Evolutionary conservation across 1,140 invertebrate species (phyloP).

Genomic region (Zeugodacus cucurbitae): DNA sequence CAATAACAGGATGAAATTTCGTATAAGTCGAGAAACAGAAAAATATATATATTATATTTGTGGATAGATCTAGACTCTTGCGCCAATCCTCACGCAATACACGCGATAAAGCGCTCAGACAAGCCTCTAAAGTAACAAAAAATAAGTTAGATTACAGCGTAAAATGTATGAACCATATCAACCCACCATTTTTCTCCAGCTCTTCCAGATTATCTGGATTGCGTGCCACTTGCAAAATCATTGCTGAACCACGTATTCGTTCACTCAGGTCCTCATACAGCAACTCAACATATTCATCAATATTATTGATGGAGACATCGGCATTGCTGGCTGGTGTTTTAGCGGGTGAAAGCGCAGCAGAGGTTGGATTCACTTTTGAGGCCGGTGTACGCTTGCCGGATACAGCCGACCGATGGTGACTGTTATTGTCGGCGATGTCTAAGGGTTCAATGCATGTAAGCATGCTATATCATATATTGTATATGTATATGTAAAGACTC

Average conservation of each 20-base stretch:
- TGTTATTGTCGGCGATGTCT: slow-evolving; percentile 61
- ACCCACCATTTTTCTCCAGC: slow-evolving; percentile 87
- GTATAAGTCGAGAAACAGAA: slow-evolving; percentile 98
- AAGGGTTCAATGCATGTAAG: background rate
- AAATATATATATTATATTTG: slow-evolving; percentile 97
- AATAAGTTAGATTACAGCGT: background rate
- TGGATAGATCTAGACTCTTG: slow-evolving; percentile 94
- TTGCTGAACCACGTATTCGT: slow-evolving; percentile 91
- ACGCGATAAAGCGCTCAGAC: slow-evolving; percentile 92
- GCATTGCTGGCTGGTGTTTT: slow-evolving; percentile 45
- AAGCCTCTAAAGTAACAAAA: slow-evolving; percentile 77
- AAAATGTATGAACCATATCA: background rate
- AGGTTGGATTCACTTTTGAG: slow-evolving; percentile 48
- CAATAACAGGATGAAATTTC: slow-evolving; percentile 93
- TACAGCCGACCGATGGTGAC: slow-evolving; percentile 53
- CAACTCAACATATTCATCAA: slow-evolving; percentile 95
- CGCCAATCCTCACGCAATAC: slow-evolving; percentile 97
- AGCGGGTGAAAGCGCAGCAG: slow-evolving; percentile 36
- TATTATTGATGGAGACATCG: slow-evolving; percentile 79
- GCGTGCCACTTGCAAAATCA: slow-evolving; percentile 90
- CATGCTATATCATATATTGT: no score
- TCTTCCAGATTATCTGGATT: slow-evolving; percentile 95
- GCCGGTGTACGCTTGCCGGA: slow-evolving; percentile 47
- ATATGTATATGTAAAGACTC: background rate
- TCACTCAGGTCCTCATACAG: slow-evolving; percentile 95